Evolutionary conservation across 2,113 vertebrate genomes (phyloP), one percentile per base, ranked within the genome.

Genomic region (Centropus bengalensis): DNA sequence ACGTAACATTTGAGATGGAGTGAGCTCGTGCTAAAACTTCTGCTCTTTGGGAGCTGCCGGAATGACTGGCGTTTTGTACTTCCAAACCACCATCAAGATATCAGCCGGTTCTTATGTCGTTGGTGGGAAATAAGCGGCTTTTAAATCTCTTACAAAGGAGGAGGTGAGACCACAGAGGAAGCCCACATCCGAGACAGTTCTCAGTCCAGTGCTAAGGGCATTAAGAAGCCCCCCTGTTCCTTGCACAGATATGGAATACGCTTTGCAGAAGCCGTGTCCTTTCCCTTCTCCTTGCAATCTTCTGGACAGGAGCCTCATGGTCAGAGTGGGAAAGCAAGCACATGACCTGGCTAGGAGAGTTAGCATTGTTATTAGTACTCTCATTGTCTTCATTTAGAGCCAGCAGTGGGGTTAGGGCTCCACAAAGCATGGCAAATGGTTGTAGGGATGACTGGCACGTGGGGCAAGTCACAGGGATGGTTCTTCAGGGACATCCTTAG

Each of bases 151-250:
- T 88, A 6, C 19, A 74, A 63, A 69, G 64, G 44, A 93, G 64
- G 71, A 44, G 54, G 78, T 76, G 85, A 93, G 68, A 86, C 93
- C 80, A 78, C 68, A 91, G 89, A 90, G 76, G 82, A 91, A 77
- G 64, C 54, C 66, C 21, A 0, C 75, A 44, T 60, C 73, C 21
- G 62, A 81, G n/a, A 23, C 2, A 56, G 88, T 85, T 55, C 33
- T 67, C 88, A 94, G 87, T 91, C 89, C 82, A 64, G 40, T 55
- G 68, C 78, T 69, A 8, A 83, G 38, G 60, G 71, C 76, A 80
- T 76, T 69, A 67, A 91, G 84, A 86, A 94, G 78, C 88, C 82
- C 56, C 49, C 68, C 78, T 59, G 47, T 42, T 32, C 75, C 66
- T 56, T 78, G 44, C 59, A 92, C 84, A 92, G 79, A 79, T 90